Percentiles rank a stretch among this genome's conserved stretches.
These are phyloP conservation scores for Pantala flavescens DNA, from an alignment of 1,140 invertebrate genomes.

Conservation along the genomic window DNA sequence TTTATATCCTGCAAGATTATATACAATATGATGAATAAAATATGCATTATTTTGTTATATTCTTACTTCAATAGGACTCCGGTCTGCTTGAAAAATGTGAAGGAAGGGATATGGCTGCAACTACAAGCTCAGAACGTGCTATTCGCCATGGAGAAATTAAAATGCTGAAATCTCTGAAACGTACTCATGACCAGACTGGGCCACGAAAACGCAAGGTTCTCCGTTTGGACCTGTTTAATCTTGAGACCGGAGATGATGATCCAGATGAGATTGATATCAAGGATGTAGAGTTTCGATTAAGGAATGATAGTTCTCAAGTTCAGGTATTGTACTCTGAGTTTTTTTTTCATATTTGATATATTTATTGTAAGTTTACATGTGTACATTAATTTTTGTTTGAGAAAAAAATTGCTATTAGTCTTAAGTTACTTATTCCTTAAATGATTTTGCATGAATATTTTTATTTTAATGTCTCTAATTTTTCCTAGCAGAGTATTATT, in stretches of 20 bases:
- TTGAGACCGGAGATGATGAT: constrained; percentile 36
- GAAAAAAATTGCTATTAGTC: no score
- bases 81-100: constrained; percentile 49
- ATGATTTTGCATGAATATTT: no score
- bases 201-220: constrained; percentile 64
- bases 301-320: constrained; percentile 57
- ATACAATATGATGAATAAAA: no score
- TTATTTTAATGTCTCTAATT: no score
- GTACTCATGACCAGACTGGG: constrained; percentile 50
- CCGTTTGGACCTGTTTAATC: constrained; percentile 44
- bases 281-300: constrained; percentile 83
- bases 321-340: constrained; percentile 30
- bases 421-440: no score
- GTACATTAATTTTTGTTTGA: background rate
- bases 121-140: constrained; percentile 65
- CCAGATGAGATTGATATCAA: constrained; percentile 61
- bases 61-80: constrained; percentile 43
- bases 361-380: background rate
- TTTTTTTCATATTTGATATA: background rate
- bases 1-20: no score
- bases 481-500: no score
- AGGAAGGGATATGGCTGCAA: constrained; percentile 36
- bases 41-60: no score
- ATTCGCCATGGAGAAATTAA: constrained; percentile 78
- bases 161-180: constrained; percentile 67